These are phyloP conservation scores for Cardiocondyla obscurior DNA, from an alignment of 1,140 invertebrate genomes.

Conservation along the genomic window DNA sequence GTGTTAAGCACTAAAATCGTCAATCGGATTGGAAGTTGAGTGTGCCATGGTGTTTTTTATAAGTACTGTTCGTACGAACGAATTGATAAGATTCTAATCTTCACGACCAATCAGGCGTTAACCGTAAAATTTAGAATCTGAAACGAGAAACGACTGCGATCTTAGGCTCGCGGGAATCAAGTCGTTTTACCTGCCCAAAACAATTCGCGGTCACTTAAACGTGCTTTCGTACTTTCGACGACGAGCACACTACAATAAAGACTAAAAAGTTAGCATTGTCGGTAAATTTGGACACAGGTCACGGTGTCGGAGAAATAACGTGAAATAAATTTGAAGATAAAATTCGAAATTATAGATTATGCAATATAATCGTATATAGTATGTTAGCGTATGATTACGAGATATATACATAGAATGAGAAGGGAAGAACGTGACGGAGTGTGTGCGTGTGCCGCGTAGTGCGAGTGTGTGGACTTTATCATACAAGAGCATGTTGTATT, in stretches of 20 bases:
- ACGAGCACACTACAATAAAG: conserved; percentile 57
- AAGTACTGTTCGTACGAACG: neutral
- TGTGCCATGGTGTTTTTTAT: conserved; percentile 62
- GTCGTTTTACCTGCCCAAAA: conserved; percentile 13
- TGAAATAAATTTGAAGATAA: conserved; percentile 54
- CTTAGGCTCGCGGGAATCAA: neutral
- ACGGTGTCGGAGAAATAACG: conserved; percentile 59
- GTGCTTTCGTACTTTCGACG: conserved; percentile 63
- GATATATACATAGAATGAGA: conserved; percentile 31
- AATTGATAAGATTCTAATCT: conserved; percentile 46
- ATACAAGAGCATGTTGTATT: conserved; percentile 41
- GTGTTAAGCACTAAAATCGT: conserved; percentile 29
- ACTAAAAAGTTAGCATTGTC: conserved; percentile 45
- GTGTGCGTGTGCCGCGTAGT: conserved; percentile 17
- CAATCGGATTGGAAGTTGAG: conserved; percentile 50
- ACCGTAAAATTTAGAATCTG: conserved; percentile 48
- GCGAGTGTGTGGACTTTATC: conserved; percentile 10
- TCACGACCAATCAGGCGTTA: conserved; percentile 64
- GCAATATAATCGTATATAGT: conserved; percentile 65
- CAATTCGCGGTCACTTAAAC: conserved; percentile 43
- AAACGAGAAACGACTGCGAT: conserved; percentile 18
- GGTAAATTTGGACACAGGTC: conserved; percentile 43
- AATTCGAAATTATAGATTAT: conserved; percentile 63
- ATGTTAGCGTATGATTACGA: conserved; percentile 60
- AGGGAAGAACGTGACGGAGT: conserved; percentile 4